Conservation (phyloP, 64 coral and sea anemone genomes). For the Montipora capricornis region DNA sequence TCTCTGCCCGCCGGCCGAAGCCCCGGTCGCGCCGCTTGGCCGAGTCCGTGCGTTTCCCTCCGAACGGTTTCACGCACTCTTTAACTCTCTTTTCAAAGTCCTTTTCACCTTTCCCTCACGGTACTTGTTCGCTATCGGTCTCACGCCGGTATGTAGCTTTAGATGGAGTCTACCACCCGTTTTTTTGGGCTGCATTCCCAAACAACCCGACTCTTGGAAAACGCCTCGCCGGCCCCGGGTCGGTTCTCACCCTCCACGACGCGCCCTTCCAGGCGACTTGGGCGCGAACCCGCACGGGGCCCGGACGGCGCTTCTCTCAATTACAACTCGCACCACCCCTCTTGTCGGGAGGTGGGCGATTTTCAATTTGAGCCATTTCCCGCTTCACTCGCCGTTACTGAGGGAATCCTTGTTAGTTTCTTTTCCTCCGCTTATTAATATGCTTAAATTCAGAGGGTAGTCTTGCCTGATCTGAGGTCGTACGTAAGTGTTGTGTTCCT, state of each 20-base stretch:
- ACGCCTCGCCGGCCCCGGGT: slow-evolving; percentile 12
- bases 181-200: slow-evolving; percentile 57
- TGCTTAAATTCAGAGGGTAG: slow-evolving; percentile 28
- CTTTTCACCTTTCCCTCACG: slow-evolving; percentile 86
- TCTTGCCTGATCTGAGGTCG: slow-evolving; percentile 31
- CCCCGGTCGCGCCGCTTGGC: slow-evolving; percentile 23
- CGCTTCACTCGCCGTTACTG: slow-evolving; percentile 50
- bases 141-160: slow-evolving; percentile 57
- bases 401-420: slow-evolving; percentile 54
- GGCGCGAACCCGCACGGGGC: neutral
- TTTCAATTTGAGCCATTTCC: slow-evolving; percentile 48
- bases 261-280: slow-evolving; percentile 73
- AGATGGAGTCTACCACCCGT: slow-evolving; percentile 59
- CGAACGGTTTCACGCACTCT: slow-evolving; percentile 69
- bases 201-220: slow-evolving; percentile 81
- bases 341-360: too few species aligned
- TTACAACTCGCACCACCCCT: slow-evolving; percentile 33
- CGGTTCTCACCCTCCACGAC: slow-evolving; percentile 68
- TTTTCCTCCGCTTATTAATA: slow-evolving; percentile 35
- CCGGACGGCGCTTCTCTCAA: slow-evolving; percentile 26
- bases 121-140: slow-evolving; percentile 76
- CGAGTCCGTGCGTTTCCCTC: neutral
- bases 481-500: neutral
- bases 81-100: slow-evolving; percentile 81
- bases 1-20: too few species aligned